Evolutionary conservation across 2,888 invertebrate species (phyloP), one percentile per base, ranked within the genome.

Genomic region (Papilio gigon): DNA sequence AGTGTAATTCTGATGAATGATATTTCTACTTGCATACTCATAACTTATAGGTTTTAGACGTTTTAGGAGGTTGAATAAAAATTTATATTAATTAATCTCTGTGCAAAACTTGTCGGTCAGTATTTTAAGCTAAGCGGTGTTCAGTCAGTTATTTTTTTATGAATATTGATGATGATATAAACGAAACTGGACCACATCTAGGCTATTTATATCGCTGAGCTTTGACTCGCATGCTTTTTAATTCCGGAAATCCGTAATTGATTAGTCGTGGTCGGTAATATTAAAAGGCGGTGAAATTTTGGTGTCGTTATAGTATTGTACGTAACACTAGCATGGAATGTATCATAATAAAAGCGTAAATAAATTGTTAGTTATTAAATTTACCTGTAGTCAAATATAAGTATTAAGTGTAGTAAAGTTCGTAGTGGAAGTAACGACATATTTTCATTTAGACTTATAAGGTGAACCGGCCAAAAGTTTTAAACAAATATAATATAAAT

Each of bases 141-240:
- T n/a, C n/a, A n/a, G n/a, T n/a, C 40, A 42, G 42, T 42, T 17
- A 42, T 8, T 40, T 8, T 6, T 35, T 35, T 4, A 35, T 22
- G 22, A 20, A 9, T 44, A 22, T 47, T 17, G 22, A 47, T 11
- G 22, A 47, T 11, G 3, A 11, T 22, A 22, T 1, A 4, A 47
- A 47, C 3, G 22, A 47, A 22, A 22, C 22, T 47, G 3, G 20
- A 42, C 8, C 33, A 2, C 30, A 58, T 65, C 42, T 58, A 65
- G 56, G 56, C 6, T 12, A 50, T 65, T 40, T 47, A 63, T 42
- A 44, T 58, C 65, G 40, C 30, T 56, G 25, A 8, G 4, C 9
- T 30, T 11, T 62, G 40, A 50, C 59, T 44, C 65, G 69, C 68
- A 35, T 67, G 71, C 68, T 22, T 53, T 35, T 40, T 53, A n/a